Evolutionary conservation across 2,888 invertebrate genomes (phyloP), one percentile per base, ranked within the genome.

Genomic region (Dicranocentrus wangi): DNA sequence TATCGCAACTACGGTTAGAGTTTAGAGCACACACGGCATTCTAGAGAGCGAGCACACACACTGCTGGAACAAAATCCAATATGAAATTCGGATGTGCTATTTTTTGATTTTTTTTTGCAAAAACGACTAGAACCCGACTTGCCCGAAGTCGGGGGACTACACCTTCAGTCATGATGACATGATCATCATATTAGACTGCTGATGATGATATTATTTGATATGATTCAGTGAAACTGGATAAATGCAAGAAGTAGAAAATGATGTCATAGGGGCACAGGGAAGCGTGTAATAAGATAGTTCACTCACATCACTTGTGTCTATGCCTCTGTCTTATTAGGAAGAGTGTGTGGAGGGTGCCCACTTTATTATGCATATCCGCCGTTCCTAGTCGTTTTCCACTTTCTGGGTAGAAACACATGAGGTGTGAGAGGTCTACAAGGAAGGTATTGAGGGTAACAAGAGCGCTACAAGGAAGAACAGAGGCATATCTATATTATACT

Each of bases 211-310:
- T n/a, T 10, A 47, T 15, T 47, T 8, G 65, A 21, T 42, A 25
- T 65, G 47, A 66, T 66, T 47, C 51, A 13, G 23, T 65, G 65
- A 65, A 65, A 65, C 23, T 43, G 39, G 17, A 61, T n/a, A 60
- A 60, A 25, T 55, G 15, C 55, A 55, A 2, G n/a, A n/a, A 13
- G 21, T 10, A 55, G 47, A 47, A 47, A n/a, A 47, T n/a, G 47
- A n/a, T 47, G 32, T 32, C 32, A 47, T 10, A 47, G n/a, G n/a
- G 47, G 47, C n/a, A 47, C 47, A 5, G 39, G 39, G 7, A 13
- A 39, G 10, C 47, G n/a, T 10, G 15, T 47, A 47, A 47, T 47
- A 47, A 47, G 47, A n/a, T 47, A 47, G 47, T 10, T 47, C 10
- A 47, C 47, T 47, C 7, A n/a, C 47, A 47, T 47, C 47, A n/a